A percentile compares a stretch with the other conserved stretches of the same genome.
These are phyloP conservation scores for Gymnorhina tibicen DNA, from an alignment of 2,113 vertebrate genomes.

Conservation along the genomic window DNA sequence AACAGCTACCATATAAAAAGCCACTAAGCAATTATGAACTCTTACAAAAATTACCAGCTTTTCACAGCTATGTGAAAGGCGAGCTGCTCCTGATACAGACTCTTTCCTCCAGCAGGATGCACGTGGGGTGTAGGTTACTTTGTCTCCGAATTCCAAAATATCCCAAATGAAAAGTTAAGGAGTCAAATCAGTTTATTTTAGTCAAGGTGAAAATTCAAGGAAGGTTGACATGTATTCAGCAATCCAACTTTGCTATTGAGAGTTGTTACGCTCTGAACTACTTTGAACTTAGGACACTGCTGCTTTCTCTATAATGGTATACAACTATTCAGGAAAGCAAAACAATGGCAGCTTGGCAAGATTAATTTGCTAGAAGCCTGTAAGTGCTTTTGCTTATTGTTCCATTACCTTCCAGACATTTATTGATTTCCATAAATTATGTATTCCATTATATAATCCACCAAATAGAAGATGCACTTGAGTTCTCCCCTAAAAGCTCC, in stretches of 20 bases:
- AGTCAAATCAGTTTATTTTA: not conserved
- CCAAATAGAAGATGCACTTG: not conserved
- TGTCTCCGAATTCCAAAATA: not conserved
- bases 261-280: not conserved
- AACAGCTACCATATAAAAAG: not conserved
- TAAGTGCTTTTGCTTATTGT: constrained; percentile 21
- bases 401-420: constrained; percentile 25
- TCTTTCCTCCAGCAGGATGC: not conserved
- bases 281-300: not conserved
- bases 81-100: not conserved
- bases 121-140: not conserved
- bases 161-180: not conserved
- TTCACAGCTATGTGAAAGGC: not conserved
- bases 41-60: not conserved
- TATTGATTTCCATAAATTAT: constrained; percentile 53
- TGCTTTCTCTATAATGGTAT: not conserved
- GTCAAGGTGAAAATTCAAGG: not conserved
- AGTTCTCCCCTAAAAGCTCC: constrained; percentile 5
- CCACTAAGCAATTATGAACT: not conserved
- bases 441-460: constrained; percentile 6
- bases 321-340: not conserved
- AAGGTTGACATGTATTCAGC: not conserved
- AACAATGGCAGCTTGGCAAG: not conserved
- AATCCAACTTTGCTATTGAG: not conserved
- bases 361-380: constrained; percentile 15